Base-by-base conservation (phyloP, 1,140 invertebrate species). In the Drosophila leontia region DNA sequence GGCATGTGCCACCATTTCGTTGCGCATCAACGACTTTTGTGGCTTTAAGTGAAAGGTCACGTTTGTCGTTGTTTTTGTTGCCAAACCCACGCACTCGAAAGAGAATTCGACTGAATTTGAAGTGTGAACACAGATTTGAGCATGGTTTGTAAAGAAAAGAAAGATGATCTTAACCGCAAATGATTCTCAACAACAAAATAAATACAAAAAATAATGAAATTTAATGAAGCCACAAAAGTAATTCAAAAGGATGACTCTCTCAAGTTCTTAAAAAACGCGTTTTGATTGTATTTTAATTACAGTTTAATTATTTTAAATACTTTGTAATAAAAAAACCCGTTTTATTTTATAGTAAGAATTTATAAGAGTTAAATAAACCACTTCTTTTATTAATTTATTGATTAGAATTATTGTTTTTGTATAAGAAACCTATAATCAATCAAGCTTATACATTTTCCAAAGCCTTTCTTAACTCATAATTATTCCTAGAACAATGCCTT, bases 41-140 rank as follows among this genome's bases (percentile, higher is more conserved):
- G 50, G 62, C 74, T 72, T 59, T 59, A 77, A 77, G 75, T 77
- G 75, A 77, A 77, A 77, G 75, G 74, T 77, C 75, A 77, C 75
- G 75, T 48, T 69, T 69, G 53, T 72, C 67, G 44, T 61, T 76
- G 19, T 47, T 51, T 39, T 23, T 65, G 4, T 39, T 32, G 62
- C 39, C 74, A 59, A 59, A 61, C 75, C 75, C 75, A 77, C 74
- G 55, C 56, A 56, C 51, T 65, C 11, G 4, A 19, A 5, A 6
- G 13, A 53, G 47, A 75, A 55, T 35, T 39, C 61, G 34, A 26
- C 17, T 39, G 67, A 72, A 72, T 29, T 72, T 71, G 44, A 72
- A 72, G 53, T 72, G 67, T 58, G 32, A 72, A 37, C 65, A 41
- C 35, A 51, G 50, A 19, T 41, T 17, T 42, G 37, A 42, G 34